Evolutionary conservation across 2,888 invertebrate species (phyloP).

Genomic region (Cistogaster globosa): DNA sequence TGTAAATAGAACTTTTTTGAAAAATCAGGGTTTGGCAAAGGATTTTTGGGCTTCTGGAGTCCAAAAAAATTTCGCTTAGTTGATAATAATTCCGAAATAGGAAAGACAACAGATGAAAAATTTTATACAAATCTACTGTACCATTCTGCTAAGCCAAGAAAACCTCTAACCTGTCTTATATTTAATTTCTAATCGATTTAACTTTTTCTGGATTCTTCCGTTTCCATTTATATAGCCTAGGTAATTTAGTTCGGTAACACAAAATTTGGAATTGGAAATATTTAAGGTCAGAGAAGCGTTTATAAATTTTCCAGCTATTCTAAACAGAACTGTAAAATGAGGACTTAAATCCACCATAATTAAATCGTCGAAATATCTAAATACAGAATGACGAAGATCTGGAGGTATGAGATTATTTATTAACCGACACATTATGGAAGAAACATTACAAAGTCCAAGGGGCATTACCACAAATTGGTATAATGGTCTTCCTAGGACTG

Average conservation of each 20-base stretch:
- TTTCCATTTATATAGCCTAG: neutral
- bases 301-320: neutral
- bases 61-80: neutral
- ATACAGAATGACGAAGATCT: neutral
- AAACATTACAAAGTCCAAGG: neutral
- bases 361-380: conserved; percentile 3
- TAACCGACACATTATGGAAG: neutral
- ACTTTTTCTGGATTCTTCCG: neutral
- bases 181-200: neutral
- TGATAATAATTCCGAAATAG: too few relatives aligned
- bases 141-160: conserved; percentile 22
- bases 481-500: neutral
- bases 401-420: neutral
- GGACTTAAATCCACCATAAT: neutral
- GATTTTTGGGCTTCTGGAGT: neutral
- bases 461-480: neutral
- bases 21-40: conserved; percentile 3
- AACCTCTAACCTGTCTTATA: conserved; percentile 59
- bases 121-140: too few relatives aligned
- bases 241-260: neutral
- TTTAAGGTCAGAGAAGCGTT: neutral
- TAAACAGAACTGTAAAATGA: neutral
- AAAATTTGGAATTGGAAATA: neutral
- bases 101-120: too few relatives aligned
- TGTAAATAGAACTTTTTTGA: neutral